Evolutionary conservation across 2,797 vertebrate species (phyloP), one percentile per base, ranked within the genome.

Genomic region (Anguilla pacifica): DNA sequence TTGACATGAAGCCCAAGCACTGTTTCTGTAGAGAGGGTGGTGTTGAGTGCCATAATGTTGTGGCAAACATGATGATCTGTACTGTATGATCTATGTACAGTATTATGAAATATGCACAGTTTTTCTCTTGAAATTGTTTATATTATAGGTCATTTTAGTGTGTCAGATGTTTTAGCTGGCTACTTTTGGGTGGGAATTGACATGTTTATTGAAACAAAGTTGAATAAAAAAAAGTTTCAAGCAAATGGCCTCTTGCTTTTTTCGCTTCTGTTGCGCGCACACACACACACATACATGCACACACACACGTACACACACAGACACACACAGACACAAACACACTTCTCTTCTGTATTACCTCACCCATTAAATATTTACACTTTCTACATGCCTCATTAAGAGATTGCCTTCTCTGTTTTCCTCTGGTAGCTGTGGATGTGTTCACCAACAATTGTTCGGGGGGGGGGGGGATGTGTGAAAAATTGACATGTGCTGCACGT

Each of bases 151-250:
- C 22, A 28, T 31, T 84, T 13, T 90, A 53, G 84, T 84, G 67
- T 61, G 86, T 85, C 90, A 86, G 89, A 91, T 85, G 85, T 82
- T 87, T 86, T 70, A 72, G 59, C 77, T 85, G 84, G 86, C 59
- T 86, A 46, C 25, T 46, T 53, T 67, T 88, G 87, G 70, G 67
- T 82, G 84, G 86, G 61, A 61, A 46, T 57, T 83, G 61, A 53
- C 46, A 86, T 85, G 84, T 90, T 89, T 91, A 92, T 85, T 87
- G 87, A 89, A 61, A 85, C 57, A 84, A 57, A 89, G n/a, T 77
- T 51, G 25, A 88, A 86, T 35, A 83, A 88, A 87, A 85, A 90
- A 81, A 55, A 49, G 67, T 87, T 39, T 22, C 61, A 39, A 77
- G 31, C 17, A 85, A 55, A 86, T 11, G 31, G 74, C 1, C 57